Base-by-base conservation (phyloP, 2,888 invertebrate species). In the Parnassius mnemosyne region DNA sequence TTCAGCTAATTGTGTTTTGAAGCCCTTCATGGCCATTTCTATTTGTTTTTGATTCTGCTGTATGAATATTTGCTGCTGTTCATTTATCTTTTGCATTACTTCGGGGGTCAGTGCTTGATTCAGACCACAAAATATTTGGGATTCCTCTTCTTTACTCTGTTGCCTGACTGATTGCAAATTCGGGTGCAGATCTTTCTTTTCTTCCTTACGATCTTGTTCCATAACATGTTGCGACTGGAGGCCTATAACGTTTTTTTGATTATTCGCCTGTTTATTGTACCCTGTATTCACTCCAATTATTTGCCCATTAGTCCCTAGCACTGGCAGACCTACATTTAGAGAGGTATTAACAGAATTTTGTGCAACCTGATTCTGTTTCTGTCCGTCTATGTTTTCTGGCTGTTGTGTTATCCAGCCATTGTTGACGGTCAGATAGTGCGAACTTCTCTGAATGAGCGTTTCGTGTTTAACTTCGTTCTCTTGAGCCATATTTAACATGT, bases 261-360 rank as follows among this genome's bases (percentile, higher is more conserved):
- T 81, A 3, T 69, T 57, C n/a, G 71, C 59, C 62, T 86, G 81
- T 71, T 85, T 86, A 66, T 76, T 79, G 66, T 77, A 84, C 12
- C 84, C 82, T 43, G 92, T 92, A 72, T 93, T 93, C 10, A 93
- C 88, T 47, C 93, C 93, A 61, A 94, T 93, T 56, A 94, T 87
- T 79, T 93, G 93, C 52, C 93, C 93, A 68, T 93, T 93, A 0
- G 93, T 92, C 10, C 93, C 93, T 63, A 93, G 77, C 47, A 93
- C 86, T 3, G 89, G 89, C 66, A 87, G 69, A 42, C 89, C 88
- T 3, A 83, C 78, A 61, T 82, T 83, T 2, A 80, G 69, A 11
- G 82, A 62, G 9, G 75, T 75, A 63, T 78, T 81, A 34, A 73
- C 65, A 46, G 76, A 66, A 53, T 71, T 72, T 44, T 77, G 63